Evolutionary conservation across 2,113 vertebrate species (phyloP).

Genomic region (Alosa alosa): DNA sequence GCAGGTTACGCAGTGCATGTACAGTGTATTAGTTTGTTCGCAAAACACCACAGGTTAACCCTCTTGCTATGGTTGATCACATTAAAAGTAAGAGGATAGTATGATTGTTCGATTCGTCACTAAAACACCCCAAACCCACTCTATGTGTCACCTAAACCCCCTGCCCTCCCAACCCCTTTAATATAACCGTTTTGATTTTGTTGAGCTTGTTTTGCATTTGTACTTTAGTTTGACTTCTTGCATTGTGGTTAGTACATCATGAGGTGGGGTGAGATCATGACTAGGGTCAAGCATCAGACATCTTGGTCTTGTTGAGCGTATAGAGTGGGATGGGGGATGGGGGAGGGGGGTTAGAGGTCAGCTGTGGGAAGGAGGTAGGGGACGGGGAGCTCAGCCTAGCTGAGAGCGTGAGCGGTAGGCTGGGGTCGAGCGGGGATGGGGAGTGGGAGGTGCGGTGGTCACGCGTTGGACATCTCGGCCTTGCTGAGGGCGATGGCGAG

Average conservation of each 20-base stretch:
- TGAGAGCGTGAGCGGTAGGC: background rate
- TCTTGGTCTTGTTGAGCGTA: background rate
- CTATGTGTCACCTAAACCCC: background rate
- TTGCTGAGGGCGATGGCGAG: constrained; percentile 97
- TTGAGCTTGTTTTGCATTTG: background rate
- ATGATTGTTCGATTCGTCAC: constrained; percentile 15
- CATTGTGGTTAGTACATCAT: background rate
- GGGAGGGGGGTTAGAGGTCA: background rate
- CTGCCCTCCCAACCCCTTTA: background rate
- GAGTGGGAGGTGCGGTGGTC: constrained; percentile 49
- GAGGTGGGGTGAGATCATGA: background rate
- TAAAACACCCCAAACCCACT: background rate
- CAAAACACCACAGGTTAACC: constrained; percentile 34
- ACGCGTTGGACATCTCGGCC: constrained; percentile 92
- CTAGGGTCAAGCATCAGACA: background rate
- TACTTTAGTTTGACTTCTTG: background rate
- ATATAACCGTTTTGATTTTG: background rate
- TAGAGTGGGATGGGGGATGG: background rate
- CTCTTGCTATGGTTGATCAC: background rate
- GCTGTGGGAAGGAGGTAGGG: background rate
- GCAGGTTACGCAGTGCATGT: constrained; percentile 57
- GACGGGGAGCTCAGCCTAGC: background rate
- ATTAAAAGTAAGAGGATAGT: constrained; percentile 22
- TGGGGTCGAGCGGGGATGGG: background rate
- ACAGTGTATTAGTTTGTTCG: constrained; percentile 50